phyloP scores from a whole-genome alignment of 2,888 invertebrate species.

The Luperina testacea region DNA sequence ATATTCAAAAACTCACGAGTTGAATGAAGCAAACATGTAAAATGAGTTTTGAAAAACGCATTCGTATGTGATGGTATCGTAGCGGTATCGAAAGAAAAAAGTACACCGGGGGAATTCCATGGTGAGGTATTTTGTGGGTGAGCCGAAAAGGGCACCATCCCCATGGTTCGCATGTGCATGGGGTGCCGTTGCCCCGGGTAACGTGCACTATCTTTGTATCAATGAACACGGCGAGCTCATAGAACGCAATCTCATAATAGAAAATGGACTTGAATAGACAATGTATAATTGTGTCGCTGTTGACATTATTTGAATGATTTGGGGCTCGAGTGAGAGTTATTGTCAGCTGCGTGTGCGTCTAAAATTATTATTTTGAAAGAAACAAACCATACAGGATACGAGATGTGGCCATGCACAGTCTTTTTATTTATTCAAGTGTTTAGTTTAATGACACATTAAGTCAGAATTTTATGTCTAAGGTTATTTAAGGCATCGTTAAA shows the following conservation, averaged over 20 bases:
- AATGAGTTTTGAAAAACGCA: constrained; percentile 57
- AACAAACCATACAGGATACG: constrained; percentile 64
- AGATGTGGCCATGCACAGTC: constrained; percentile 67
- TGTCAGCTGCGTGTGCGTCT: constrained; percentile 74
- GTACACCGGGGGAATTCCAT: constrained; percentile 85
- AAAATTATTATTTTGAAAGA: constrained; percentile 62
- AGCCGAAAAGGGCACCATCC: constrained; percentile 79
- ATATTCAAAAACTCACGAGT: constrained; percentile 28
- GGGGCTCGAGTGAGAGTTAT: constrained; percentile 79
- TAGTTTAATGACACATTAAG: constrained; percentile 79
- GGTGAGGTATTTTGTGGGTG: constrained; percentile 82
- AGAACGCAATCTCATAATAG: constrained; percentile 74
- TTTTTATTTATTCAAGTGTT: constrained; percentile 80
- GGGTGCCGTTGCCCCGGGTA: constrained; percentile 81
- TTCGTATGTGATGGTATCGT: constrained; percentile 67
- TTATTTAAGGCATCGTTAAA: constrained; percentile 81
- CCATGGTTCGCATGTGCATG: constrained; percentile 68
- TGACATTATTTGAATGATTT: constrained; percentile 82
- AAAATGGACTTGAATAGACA: constrained; percentile 78
- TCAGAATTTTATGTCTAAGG: constrained; percentile 76
- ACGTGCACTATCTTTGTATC: constrained; percentile 83
- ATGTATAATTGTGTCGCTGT: constrained; percentile 80
- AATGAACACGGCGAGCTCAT: constrained; percentile 75
- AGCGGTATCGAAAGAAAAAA: constrained; percentile 74
- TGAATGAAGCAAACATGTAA: constrained; percentile 37